These are phyloP conservation scores for Cyprinodon diabolis DNA, from an alignment of 2,797 vertebrate genomes.

Conservation along the genomic window DNA sequence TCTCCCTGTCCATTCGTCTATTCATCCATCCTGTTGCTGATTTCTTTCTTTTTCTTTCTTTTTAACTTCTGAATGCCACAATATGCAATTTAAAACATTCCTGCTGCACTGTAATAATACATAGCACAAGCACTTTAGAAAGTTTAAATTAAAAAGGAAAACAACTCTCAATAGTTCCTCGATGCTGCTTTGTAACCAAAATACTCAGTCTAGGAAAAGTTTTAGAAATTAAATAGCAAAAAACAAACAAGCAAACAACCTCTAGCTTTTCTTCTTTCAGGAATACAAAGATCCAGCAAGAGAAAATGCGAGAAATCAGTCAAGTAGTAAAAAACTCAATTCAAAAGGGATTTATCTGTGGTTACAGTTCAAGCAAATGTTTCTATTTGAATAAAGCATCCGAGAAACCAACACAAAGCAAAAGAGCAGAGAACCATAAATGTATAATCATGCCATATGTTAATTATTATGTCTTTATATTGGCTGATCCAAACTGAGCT, in stretches of 20 bases:
- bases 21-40: too few relatives aligned
- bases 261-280: constrained; percentile 4
- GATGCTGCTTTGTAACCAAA: constrained; percentile 1
- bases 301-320: constrained; percentile 8
- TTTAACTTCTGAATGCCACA: background rate
- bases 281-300: constrained; percentile 2
- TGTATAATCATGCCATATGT: constrained; percentile 35
- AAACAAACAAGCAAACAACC: background rate
- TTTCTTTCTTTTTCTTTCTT: too few relatives aligned
- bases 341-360: background rate
- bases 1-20: too few relatives aligned
- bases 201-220: constrained; percentile 3
- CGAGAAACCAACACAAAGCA: constrained; percentile 11
- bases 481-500: constrained; percentile 33
- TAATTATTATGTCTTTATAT: constrained; percentile 37
- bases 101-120: background rate
- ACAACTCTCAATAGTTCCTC: background rate
- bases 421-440: constrained; percentile 18
- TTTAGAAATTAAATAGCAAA: constrained; percentile 2
- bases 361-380: constrained; percentile 5
- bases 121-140: background rate
- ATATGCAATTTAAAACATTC: background rate
- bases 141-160: background rate
- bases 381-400: constrained; percentile 13
- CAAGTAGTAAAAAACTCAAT: background rate